Evolutionary conservation across 1,140 invertebrate species (phyloP), one percentile per base, ranked within the genome.

Genomic region (Eriosoma lanigerum): DNA sequence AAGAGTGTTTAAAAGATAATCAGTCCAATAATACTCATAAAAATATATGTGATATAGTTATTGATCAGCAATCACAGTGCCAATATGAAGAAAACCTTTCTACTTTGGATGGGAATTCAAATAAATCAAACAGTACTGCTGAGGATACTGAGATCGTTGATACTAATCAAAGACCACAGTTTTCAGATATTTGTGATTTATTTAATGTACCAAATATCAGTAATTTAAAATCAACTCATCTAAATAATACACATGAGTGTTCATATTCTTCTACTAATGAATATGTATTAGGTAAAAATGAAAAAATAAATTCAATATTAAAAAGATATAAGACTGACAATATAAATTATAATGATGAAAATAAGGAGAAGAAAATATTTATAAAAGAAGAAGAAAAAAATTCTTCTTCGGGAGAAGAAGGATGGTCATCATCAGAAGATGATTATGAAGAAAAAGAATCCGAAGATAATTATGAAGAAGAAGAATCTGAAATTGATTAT

Each of bases 161-260:
- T 29, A 26, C 21, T 62, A 60, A 56, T 48, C 32, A 78, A 38
- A 21, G 5, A 44, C 38, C 19, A 29, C 54, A 38, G 10, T 78
- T 60, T 5, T 48, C 75, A 0, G 1, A 78, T 48, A 48, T 78
- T 29, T 78, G 24, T 62, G 58, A 60, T 62, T 78, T 78, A 62
- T 78, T 78, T 62, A 21, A 78, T 62, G 15, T 78, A 78, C 75
- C 75, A 26, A 38, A 62, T 9, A 44, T 78, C 8, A 62, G 75
- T 48, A 15, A 19, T 26, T 46, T 78, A 46, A 78, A 62, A 21
- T 13, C 75, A 1, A 1, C 32, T 21, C 12, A 60, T 6, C 17
- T 17, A 46, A 13, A 62, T 26, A 38, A 46, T 38, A 5, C 29
- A 60, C 1, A 15, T 17, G n/a, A 70, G 3, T 9, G n/a, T 26